Evolutionary conservation across 1,140 invertebrate genomes (phyloP), one percentile per base, ranked within the genome.

Genomic region (Drosophila pandora): DNA sequence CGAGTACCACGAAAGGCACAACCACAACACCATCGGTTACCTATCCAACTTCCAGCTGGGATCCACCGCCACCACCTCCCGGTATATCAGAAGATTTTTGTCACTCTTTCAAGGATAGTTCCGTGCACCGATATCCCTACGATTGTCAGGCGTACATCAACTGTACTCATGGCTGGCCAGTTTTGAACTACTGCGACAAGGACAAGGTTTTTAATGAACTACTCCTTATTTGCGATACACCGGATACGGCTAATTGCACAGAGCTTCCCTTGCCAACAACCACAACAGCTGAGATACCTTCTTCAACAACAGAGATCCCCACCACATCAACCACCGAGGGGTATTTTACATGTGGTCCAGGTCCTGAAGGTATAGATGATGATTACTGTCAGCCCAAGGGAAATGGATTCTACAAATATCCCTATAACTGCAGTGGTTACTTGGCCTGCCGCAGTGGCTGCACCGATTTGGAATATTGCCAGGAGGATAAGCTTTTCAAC

Each of bases 81-180:
- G 87, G 81, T 22, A 83, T 81, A 28, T 6, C 48, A 0, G 52
- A 67, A 0, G 47, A 59, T 6, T 73, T 64, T 50, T 90, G 88
- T 34, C 39, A 0, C 2, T 9, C 55, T 0, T 22, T 28, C 0
- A 3, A 28, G 2, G 59, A 81, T 73, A 87, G 82, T 7, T 34
- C 53, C 0, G 6, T 76, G 37, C 45, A 70, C 67, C 55, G 58
- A 13, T 90, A 90, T 74, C 82, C 82, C 1, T 90, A 90, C 47
- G 65, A 90, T 47, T 90, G 87, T 22, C 79, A 84, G 75, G 87
- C 82, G 8, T 90, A 90, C 13, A 76, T 90, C 1, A 90, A 90
- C 53, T 90, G 87, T 21, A 90, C 87, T 1, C 12, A 45, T 8
- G 47, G 56, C 22, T 90, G 73, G 64, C 87, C 87, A 0, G 82